Percentiles rank a stretch among this genome's conserved stretches.
Evolutionary conservation across 1,140 invertebrate genomes (phyloP).

Genomic region (Platyscapa corneri): DNA sequence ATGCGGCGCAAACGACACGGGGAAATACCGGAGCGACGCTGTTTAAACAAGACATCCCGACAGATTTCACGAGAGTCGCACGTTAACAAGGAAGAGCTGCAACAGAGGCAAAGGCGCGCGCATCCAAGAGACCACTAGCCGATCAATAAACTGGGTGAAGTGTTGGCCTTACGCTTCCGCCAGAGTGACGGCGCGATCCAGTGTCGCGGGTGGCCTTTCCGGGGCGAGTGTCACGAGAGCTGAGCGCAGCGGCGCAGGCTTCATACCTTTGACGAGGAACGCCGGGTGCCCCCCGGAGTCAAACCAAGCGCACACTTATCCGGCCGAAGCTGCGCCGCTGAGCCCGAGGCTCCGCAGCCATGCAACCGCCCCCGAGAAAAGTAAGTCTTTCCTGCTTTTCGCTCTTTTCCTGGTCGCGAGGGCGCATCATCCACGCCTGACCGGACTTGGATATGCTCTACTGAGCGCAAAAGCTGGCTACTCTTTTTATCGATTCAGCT

Average conservation of each 20-base stretch:
- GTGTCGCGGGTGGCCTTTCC: constrained; percentile 26
- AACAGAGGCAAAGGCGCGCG: constrained; percentile 2
- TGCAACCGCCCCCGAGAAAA: constrained; percentile 86
- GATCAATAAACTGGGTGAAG: constrained; percentile 33
- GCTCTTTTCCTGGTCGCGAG: neutral
- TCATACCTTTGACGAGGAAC: neutral
- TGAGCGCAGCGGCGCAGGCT: constrained; percentile 28
- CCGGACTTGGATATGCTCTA: constrained; percentile 13
- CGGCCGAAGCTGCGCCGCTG: too few species aligned
- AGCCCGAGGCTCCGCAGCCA: constrained; percentile 66
- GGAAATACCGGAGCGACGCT: neutral
- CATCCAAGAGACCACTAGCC: neutral
- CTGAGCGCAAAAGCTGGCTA: neutral
- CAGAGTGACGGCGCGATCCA: neutral
- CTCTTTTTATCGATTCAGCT: constrained; percentile 27
- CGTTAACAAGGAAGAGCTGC: neutral
- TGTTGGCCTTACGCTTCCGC: constrained; percentile 29
- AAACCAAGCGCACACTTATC: neutral
- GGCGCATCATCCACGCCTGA: neutral
- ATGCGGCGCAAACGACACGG: neutral
- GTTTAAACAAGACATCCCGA: neutral
- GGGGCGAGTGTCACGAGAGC: constrained; percentile 32
- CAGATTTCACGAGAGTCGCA: neutral
- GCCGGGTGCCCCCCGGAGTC: constrained; percentile 11
- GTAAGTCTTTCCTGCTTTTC: constrained; percentile 71